A percentile compares a stretch with the other conserved stretches of the same genome.
Conservation (phyloP, 1,140 invertebrate species). For the Drosophila nebulosa region DNA sequence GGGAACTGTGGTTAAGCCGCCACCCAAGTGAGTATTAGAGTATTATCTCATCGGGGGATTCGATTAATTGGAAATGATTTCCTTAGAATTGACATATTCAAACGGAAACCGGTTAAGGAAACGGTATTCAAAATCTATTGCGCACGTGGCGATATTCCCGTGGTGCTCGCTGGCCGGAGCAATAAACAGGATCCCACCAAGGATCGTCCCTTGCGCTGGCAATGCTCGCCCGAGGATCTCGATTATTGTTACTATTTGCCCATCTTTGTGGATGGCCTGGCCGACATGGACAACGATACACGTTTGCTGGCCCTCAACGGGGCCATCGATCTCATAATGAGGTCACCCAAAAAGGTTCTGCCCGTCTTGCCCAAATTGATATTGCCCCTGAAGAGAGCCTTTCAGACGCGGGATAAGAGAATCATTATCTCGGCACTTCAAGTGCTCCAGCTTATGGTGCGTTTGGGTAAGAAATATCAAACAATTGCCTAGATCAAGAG, state of each 20-base stretch:
- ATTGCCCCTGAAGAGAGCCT: slow-evolving; percentile 94
- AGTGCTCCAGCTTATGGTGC: slow-evolving; percentile 89
- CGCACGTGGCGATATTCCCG: slow-evolving; percentile 74
- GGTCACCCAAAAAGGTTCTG: slow-evolving; percentile 90
- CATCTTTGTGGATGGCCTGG: slow-evolving; percentile 93
- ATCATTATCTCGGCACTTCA: slow-evolving; percentile 90
- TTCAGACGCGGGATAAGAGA: slow-evolving; percentile 88
- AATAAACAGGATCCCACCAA: slow-evolving; percentile 62
- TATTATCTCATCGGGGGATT: too few relatives aligned
- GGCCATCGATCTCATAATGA: slow-evolving; percentile 84
- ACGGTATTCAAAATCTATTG: slow-evolving; percentile 74
- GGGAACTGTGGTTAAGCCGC: slow-evolving; percentile 86
- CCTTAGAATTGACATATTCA: slow-evolving; percentile 67
- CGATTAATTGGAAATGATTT: too few relatives aligned
- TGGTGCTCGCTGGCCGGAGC: slow-evolving; percentile 43
- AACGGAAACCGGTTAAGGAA: slow-evolving; percentile 59
- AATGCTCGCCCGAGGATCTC: slow-evolving; percentile 84
- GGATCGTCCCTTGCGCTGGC: slow-evolving; percentile 66
- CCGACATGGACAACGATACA: slow-evolving; percentile 62
- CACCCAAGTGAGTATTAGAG: slow-evolving; percentile 79
- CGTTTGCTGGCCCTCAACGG: slow-evolving; percentile 62
- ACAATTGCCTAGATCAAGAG: not conserved
- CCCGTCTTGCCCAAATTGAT: slow-evolving; percentile 96
- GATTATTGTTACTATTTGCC: slow-evolving; percentile 97
- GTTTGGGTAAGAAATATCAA: slow-evolving; percentile 83